Evolutionary conservation across 2,888 invertebrate genomes (phyloP).

Genomic region (Stenolophus ochropezus): DNA sequence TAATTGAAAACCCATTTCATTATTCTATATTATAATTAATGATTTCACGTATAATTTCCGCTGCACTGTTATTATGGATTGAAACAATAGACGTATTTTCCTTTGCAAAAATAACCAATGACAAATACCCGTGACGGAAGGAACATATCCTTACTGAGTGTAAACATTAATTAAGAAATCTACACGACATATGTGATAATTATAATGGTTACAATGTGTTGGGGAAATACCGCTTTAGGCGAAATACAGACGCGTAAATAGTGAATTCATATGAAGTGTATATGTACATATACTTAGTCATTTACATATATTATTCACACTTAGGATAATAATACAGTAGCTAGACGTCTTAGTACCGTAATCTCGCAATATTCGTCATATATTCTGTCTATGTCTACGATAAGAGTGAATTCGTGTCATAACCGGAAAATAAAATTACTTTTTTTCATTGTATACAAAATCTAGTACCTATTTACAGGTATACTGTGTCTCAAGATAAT

Average conservation of each 20-base stretch:
- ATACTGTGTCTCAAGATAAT: no score
- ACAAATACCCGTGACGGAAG: neutral
- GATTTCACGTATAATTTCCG: neutral
- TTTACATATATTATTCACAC: constrained; percentile 5
- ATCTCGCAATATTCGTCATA: no score
- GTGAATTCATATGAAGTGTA: neutral
- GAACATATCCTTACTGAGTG: neutral
- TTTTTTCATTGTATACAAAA: no score
- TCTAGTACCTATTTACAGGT: no score
- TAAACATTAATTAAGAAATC: neutral
- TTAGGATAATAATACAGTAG: neutral
- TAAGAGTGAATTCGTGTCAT: no score
- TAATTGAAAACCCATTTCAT: no score
- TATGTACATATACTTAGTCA: neutral
- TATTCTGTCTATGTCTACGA: no score
- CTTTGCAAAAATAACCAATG: neutral
- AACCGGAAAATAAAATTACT: no score
- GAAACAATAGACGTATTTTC: neutral
- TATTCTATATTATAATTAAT: neutral
- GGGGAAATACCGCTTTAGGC: neutral
- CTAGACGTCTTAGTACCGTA: neutral
- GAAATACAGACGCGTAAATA: neutral
- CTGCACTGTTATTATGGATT: neutral
- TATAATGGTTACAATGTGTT: neutral
- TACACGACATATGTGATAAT: neutral